Evolutionary conservation across 2,113 vertebrate species (phyloP).

Genomic region (Upupa epops): DNA sequence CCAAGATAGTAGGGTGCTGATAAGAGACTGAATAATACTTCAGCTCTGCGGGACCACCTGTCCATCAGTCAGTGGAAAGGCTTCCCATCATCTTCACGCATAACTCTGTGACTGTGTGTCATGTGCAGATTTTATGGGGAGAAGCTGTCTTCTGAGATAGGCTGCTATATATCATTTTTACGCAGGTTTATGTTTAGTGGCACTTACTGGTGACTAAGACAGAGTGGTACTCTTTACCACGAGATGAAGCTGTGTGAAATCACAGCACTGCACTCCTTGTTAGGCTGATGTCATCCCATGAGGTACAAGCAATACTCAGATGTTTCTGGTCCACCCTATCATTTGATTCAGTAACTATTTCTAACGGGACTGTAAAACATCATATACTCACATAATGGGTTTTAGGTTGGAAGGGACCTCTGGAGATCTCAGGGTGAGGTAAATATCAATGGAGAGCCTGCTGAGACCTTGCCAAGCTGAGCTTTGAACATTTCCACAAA

Average conservation of each 20-base stretch:
- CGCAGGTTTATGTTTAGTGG: background rate
- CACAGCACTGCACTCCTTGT: background rate
- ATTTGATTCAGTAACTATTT: background rate
- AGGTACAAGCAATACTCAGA: background rate
- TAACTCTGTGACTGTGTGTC: background rate
- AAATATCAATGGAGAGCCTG: background rate
- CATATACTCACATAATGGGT: background rate
- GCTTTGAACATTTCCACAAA: background rate
- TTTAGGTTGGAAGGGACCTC: background rate
- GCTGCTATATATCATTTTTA: background rate
- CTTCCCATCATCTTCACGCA: background rate
- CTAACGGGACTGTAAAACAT: background rate
- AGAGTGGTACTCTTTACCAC: background rate
- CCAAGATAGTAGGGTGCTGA: conserved; percentile 2
- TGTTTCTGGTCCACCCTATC: background rate
- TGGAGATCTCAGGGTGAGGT: background rate
- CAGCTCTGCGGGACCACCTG: background rate
- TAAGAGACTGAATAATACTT: background rate
- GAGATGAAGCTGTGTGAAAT: conserved; percentile 11
- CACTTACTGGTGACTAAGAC: background rate
- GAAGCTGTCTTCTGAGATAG: conserved; percentile 14
- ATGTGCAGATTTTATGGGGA: background rate
- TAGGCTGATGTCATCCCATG: background rate
- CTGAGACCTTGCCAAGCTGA: background rate
- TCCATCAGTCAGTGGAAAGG: background rate